These are phyloP conservation scores for Protosalanx chinensis DNA, from an alignment of 2,797 vertebrate genomes.

Conservation along the genomic window DNA sequence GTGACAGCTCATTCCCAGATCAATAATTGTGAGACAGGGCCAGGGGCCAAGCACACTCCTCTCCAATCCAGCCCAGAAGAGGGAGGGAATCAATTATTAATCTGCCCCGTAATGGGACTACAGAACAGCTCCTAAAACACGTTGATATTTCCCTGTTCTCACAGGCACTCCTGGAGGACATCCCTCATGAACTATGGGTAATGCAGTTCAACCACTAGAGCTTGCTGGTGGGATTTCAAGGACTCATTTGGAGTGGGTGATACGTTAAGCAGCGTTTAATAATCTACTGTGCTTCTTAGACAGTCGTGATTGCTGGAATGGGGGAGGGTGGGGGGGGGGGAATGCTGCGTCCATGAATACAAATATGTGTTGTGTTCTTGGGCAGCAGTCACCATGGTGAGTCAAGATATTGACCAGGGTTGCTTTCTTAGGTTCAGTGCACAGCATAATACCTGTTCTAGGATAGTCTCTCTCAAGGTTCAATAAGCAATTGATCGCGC, in stretches of 20 bases:
- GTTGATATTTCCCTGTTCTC: slow-evolving; percentile 57
- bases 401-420: slow-evolving; percentile 42
- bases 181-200: slow-evolving; percentile 8
- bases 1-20: slow-evolving; percentile 18
- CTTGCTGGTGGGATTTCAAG: slow-evolving; percentile 25
- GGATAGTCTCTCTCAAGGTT: slow-evolving; percentile 10
- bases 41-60: slow-evolving; percentile 7
- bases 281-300: slow-evolving; percentile 51
- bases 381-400: slow-evolving; percentile 41
- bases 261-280: slow-evolving; percentile 54
- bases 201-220: neutral
- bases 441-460: slow-evolving; percentile 5
- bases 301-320: slow-evolving; percentile 52
- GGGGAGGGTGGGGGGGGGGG: neutral
- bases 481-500: slow-evolving; percentile 4
- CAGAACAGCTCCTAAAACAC: slow-evolving; percentile 49
- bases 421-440: slow-evolving; percentile 40
- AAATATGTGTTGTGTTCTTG: slow-evolving; percentile 46
- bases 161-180: slow-evolving; percentile 31
- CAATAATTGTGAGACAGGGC: slow-evolving; percentile 19
- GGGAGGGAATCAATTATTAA: slow-evolving; percentile 62
- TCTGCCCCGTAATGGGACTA: slow-evolving; percentile 58
- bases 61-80: slow-evolving; percentile 13
- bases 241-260: slow-evolving; percentile 31
- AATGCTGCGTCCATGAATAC: slow-evolving; percentile 56